Evolutionary conservation across 2,888 invertebrate species (phyloP), one percentile per base, ranked within the genome.

Genomic region (Euzetes globulus): DNA sequence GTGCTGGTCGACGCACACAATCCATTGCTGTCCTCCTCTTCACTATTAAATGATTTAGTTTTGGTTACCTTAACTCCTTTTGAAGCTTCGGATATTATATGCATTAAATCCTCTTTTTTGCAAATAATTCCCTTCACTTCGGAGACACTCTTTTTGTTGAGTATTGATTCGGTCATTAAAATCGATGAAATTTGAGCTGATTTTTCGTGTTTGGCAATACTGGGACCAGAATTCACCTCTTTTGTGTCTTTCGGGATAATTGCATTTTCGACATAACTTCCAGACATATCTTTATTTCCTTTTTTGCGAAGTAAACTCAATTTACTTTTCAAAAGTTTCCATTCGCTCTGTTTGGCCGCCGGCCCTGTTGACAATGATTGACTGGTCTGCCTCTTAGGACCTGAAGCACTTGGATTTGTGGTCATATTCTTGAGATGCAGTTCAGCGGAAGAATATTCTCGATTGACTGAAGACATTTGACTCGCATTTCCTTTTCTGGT

Each of bases 111-210:
- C 63, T 72, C 75, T 27, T 68, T 72, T 63, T 75, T 75, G 37
- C 75, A 75, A 29, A 75, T 63, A 27, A 75, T 75, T 19, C 75
- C 75, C 33, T 72, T 72, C 41, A 60, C 75, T 29, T 75, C n/a
- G 17, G 37, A 37, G 6, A 9, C 29, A 65, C 65, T 41, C 37
- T 65, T 65, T 37, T 65, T 65, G 2, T 11, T 6, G 5, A 65
- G 37, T 37, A 19, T 65, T 37, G 65, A 65, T 41, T 65, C 65
- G 2, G 19, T 37, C 15, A 37, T 11, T 15, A 13, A 4, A 65
- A 33, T 65, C 5, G 37, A 65, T 65, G 29, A 17, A 27, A n/a
- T 1, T 60, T 25, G 60, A 60, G 19, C 19, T 65, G 65, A 33
- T 37, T 65, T 65, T 4, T 65, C 65, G 15, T 60, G 60, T 60